Conservation (phyloP, 2,797 vertebrate species). For the Picus viridis region DNA sequence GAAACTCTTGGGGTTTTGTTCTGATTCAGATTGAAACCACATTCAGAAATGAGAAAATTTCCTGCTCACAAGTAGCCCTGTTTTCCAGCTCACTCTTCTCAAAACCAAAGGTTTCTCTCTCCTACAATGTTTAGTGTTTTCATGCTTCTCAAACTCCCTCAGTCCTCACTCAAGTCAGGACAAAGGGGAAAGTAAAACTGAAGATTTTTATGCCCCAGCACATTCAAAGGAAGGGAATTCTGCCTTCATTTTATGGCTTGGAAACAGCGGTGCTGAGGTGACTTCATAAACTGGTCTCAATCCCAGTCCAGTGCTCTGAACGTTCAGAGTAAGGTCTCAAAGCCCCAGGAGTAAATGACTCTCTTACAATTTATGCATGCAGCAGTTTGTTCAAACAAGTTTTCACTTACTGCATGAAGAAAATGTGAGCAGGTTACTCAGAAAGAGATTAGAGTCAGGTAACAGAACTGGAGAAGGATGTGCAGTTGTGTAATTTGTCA, state of each 20-base stretch:
- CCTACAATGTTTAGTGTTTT: not conserved
- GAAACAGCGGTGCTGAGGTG: not conserved
- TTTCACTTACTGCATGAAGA: not conserved
- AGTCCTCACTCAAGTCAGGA: fast-evolving
- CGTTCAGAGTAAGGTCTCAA: not conserved
- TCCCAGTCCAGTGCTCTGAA: not conserved
- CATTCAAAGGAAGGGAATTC: not conserved
- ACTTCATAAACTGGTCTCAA: not conserved
- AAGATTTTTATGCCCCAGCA: not conserved
- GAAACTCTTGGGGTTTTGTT: slow-evolving; percentile 25
- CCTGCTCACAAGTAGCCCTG: not conserved
- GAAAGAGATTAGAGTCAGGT: not conserved
- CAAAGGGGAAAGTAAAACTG: not conserved
- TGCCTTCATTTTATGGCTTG: not conserved
- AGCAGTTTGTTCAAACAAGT: not conserved
- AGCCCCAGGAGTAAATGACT: not conserved
- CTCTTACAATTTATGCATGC: not conserved
- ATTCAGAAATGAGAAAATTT: slow-evolving; percentile 27
- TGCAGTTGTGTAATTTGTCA: not conserved
- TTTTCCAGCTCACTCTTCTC: not conserved
- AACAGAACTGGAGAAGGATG: fast-evolving
- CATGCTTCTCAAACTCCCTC: not conserved
- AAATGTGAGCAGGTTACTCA: not conserved
- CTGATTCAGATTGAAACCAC: slow-evolving; percentile 46
- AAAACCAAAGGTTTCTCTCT: not conserved